Evolutionary conservation across 2,797 vertebrate genomes (phyloP), one percentile per base, ranked within the genome.

Genomic region (Myoxocephalus aenaeus): DNA sequence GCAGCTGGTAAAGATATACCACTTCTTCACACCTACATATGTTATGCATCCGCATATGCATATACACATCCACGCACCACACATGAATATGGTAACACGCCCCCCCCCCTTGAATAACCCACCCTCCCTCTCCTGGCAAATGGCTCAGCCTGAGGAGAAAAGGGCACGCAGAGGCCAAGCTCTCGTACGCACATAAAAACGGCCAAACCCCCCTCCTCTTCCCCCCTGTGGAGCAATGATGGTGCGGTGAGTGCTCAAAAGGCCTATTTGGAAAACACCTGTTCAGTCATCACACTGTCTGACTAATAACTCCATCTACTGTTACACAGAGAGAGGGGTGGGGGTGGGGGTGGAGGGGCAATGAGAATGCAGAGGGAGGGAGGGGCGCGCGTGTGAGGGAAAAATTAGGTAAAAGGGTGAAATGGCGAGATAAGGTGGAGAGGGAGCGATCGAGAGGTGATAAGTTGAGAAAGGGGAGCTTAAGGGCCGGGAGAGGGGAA

Each of bases 241-340:
- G 90, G 86, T 88, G 87, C 77, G 25, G 87, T 36, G 51, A 86
- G 77, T 12, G 85, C 90, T 92, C 90, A 92, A 90, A 53, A 93
- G 87, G 91, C 83, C 92, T 91, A 93, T 95, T 94, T 94, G 92
- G 94, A 92, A 95, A 94, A 94, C 94, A 94, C 94, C 95, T 94
- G 94, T 94, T 94, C 88, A 81, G 90, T 92, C 93, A 87, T 90
- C 88, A 87, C 82, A 83, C 88, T 87, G 90, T 93, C 90, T 90
- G 86, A 90, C 90, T 92, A 94, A 93, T 93, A 91, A 95, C 92
- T 93, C 84, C 91, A 93, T 94, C 92, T 94, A 91, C 90, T 90
- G 91, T 93, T 92, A 93, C 92, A 89, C 81, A 62, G 54, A 82
- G 79, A 22, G 69, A 22, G 56, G 12, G n/a, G 27, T 2, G 12